Conservation (phyloP, 2,888 invertebrate species). For the Euplexia lucipara region DNA sequence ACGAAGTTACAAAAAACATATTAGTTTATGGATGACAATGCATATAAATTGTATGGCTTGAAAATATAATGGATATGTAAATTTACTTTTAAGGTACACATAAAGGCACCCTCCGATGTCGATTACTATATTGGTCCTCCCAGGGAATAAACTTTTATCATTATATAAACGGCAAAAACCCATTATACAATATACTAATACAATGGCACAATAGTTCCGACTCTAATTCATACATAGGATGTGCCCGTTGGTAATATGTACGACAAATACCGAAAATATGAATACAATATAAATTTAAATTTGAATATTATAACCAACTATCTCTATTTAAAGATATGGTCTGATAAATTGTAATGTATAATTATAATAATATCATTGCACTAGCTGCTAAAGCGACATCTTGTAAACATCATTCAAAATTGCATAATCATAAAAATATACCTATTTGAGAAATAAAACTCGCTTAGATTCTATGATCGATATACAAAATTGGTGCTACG, state of each 20-base stretch:
- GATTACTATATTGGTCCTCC: conserved; percentile 83
- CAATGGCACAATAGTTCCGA: conserved; percentile 72
- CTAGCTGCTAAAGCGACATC: conserved; percentile 87
- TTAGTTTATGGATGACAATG: conserved; percentile 57
- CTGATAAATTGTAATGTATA: conserved; percentile 67
- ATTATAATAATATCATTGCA: conserved; percentile 77
- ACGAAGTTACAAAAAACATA: conserved; percentile 78
- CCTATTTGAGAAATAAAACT: conserved; percentile 71
- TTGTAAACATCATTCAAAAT: conserved; percentile 79
- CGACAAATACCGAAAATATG: conserved; percentile 69
- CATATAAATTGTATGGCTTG: conserved; percentile 52
- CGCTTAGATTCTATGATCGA: conserved; percentile 76
- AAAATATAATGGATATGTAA: conserved; percentile 71
- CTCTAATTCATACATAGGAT: conserved; percentile 66
- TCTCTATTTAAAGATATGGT: conserved; percentile 66
- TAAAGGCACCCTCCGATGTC: conserved; percentile 83
- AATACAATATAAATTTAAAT: conserved; percentile 64
- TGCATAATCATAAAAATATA: conserved; percentile 79
- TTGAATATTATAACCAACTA: conserved; percentile 57
- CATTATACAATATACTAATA: conserved; percentile 64
- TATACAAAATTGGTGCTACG: conserved; percentile 81
- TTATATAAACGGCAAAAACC: conserved; percentile 70
- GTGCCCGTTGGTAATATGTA: conserved; percentile 68
- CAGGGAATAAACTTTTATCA: conserved; percentile 74
- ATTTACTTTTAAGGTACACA: conserved; percentile 77